phyloP scores from a whole-genome alignment of 2,888 invertebrate species.

The Anagyrus pseudococci region DNA sequence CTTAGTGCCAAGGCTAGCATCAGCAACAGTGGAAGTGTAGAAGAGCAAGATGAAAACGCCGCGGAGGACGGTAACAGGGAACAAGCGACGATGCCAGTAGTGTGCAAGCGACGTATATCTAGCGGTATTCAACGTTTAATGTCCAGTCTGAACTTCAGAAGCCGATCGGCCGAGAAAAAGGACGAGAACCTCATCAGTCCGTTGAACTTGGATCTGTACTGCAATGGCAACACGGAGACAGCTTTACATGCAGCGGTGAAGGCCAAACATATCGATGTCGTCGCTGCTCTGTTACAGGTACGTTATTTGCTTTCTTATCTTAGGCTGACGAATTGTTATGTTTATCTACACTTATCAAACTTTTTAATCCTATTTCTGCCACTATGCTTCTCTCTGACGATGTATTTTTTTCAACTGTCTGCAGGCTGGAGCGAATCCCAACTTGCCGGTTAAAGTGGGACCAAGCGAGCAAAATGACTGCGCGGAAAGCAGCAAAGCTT shows the following conservation, averaged over 20 bases:
- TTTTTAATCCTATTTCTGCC: too few species aligned
- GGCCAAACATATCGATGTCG: constrained; percentile 76
- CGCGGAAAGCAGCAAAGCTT: constrained; percentile 1
- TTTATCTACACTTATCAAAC: too few species aligned
- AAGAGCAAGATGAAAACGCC: constrained; percentile 61
- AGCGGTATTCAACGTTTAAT: constrained; percentile 89
- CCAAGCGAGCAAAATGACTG: constrained; percentile 61
- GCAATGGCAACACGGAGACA: constrained; percentile 80
- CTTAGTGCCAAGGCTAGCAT: constrained; percentile 64
- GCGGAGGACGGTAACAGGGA: constrained; percentile 43
- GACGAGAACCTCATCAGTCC: constrained; percentile 70
- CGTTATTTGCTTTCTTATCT: too few species aligned
- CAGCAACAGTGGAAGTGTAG: too few species aligned
- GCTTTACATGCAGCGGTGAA: constrained; percentile 84
- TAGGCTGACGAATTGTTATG: too few species aligned
- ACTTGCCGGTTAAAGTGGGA: constrained; percentile 69
- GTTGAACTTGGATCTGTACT: constrained; percentile 75
- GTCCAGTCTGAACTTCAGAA: constrained; percentile 75
- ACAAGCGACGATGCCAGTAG: constrained; percentile 40
- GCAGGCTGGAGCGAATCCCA: constrained; percentile 82
- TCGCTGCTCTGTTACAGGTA: constrained; percentile 70
- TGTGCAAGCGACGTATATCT: constrained; percentile 75
- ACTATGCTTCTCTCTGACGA: too few species aligned
- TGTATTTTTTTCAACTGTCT: too few species aligned
- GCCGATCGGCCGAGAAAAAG: constrained; percentile 63